Evolutionary conservation across 2,113 vertebrate species (phyloP).

Genomic region (Melanostigma gelatinosum): DNA sequence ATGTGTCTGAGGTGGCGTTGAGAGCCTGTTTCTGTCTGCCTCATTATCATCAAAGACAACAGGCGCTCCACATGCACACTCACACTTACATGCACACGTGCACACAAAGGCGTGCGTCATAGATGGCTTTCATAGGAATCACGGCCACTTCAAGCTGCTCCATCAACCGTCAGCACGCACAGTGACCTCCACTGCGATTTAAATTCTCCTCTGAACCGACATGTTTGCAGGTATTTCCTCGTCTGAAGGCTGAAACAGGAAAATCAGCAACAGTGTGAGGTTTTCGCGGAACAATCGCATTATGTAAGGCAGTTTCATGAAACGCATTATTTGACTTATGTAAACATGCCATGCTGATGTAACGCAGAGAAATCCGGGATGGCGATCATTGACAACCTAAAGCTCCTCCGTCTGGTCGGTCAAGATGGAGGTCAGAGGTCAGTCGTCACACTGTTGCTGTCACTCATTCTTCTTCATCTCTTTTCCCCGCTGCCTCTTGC

Average conservation of each 20-base stretch:
- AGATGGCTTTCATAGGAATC: conserved; percentile 57
- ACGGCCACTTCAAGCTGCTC: conserved; percentile 40
- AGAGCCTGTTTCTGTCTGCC: conserved; percentile 66
- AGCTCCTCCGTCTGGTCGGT: background rate
- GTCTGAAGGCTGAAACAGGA: background rate
- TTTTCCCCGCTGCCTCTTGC: background rate
- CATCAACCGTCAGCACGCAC: background rate
- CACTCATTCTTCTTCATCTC: conserved; percentile 8
- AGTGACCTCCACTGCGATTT: background rate
- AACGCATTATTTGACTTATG: conserved; percentile 10
- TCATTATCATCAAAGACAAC: conserved; percentile 78
- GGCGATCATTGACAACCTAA: background rate
- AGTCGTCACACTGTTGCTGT: conserved; percentile 1
- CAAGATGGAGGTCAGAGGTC: conserved; percentile 29
- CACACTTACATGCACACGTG: background rate
- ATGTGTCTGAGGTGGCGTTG: conserved; percentile 63
- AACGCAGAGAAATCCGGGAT: background rate
- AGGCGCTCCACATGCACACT: conserved; percentile 38
- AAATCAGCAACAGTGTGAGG: background rate
- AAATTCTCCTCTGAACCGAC: background rate
- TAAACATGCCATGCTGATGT: background rate
- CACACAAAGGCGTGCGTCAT: conserved; percentile 25
- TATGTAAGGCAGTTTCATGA: conserved; percentile 41
- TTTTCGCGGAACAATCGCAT: conserved; percentile 3
- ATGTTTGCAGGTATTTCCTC: background rate